phyloP scores from a whole-genome alignment of 2,113 vertebrate species.

The Megaleporinus macrocephalus region DNA sequence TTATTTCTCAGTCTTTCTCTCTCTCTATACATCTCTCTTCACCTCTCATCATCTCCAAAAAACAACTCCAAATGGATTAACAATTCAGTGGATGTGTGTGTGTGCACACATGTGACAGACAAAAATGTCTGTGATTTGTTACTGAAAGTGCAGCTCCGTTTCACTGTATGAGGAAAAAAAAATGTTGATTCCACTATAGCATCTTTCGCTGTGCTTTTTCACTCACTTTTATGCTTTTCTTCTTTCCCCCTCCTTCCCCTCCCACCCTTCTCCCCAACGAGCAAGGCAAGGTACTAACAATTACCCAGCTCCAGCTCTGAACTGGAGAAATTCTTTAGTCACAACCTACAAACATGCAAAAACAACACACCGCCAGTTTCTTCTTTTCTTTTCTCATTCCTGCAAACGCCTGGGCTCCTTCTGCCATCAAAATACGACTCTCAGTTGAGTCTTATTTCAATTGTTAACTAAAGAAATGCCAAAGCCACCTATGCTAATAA shows the following conservation, averaged over 20 bases:
- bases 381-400: neutral
- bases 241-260: neutral
- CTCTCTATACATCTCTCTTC: neutral
- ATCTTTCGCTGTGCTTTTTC: neutral
- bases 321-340: neutral
- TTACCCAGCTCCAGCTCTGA: neutral
- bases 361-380: neutral
- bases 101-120: neutral
- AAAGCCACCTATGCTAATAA: neutral
- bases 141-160: neutral
- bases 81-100: neutral
- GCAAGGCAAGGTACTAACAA: neutral
- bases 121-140: neutral
- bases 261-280: neutral
- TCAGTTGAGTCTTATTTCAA: neutral
- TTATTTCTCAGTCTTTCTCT: neutral
- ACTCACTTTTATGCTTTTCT: neutral
- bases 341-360: neutral
- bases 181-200: neutral
- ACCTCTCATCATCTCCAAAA: neutral
- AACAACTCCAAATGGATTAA: neutral
- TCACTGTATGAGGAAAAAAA: neutral
- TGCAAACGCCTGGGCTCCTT: neutral
- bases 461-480: neutral
- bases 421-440: neutral